Base-by-base conservation (phyloP, 2,113 vertebrate genomes). In the Macrotis lagotis region DNA sequence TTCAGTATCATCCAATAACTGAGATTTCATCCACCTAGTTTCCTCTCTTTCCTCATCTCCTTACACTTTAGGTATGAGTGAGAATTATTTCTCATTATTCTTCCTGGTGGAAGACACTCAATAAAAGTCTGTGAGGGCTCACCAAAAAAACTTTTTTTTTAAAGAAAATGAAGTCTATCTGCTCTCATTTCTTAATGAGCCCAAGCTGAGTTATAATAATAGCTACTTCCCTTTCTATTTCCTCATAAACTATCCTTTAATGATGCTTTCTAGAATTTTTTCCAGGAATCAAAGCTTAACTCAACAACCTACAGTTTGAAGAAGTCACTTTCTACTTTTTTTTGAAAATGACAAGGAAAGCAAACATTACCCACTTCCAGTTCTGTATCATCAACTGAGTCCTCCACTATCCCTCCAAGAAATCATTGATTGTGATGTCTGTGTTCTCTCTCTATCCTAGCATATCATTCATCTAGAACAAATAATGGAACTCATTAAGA, bases 91-190 rank as follows among this genome's bases (percentile, higher is more conserved):
- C 89, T 92, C 89, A 93, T 96, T 96, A 1, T 88, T 50, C 55
- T 94, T 53, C 52, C 52, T 89, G 51, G 91, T 66, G 48, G 91
- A 90, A 89, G 93, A 49, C 55, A 51, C 52, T 53, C 6, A 31
- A 98, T 97, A 97, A 97, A 98, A 97, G 93, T 91, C 89, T 90
- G 91, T 93, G 92, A 47, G 83, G 93, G 92, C 93, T 95, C 88
- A 11, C 88, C 52, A 90, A 52, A 52, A 52, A 52, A 52, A 51
- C 5, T 50, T 50, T 50, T 10, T 50, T 53, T 26, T 26, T 25
- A 26, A 53, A 25, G 5, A 25, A 52, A 53, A 53, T 53, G 25
- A 53, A 19, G 52, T 26, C 26, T 53, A 25, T 53, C 52, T 26
- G 25, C 8, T 26, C 25, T 1, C 25, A 53, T 25, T 37, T 55